phyloP scores from a whole-genome alignment of 64 coral and sea anemone genomes.

The Stichodactyla mertensii region DNA sequence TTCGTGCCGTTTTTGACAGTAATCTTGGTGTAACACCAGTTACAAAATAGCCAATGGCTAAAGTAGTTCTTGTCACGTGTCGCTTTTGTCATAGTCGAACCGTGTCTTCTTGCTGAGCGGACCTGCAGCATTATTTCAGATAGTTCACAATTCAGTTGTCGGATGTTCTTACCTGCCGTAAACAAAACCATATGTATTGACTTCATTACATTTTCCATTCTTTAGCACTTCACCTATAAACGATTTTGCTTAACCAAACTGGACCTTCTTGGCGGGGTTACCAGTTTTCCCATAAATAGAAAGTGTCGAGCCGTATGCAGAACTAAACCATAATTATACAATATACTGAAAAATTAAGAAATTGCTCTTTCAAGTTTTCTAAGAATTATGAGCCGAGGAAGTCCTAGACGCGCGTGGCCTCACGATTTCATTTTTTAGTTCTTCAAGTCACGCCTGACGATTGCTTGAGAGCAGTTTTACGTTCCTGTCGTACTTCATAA shows the following conservation, averaged over 20 bases:
- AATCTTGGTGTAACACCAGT: background rate
- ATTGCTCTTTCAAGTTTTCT: background rate
- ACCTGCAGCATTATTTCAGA: background rate
- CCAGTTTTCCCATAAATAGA: background rate
- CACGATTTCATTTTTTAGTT: background rate
- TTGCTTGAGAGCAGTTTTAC: background rate
- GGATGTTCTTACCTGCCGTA: background rate
- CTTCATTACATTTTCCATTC: background rate
- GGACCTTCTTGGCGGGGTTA: background rate
- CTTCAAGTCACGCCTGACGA: background rate
- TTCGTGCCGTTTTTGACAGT: background rate
- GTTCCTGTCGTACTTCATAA: background rate
- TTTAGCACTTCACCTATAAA: background rate
- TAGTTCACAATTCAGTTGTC: background rate
- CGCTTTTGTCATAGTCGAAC: background rate
- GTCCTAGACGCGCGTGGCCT: background rate
- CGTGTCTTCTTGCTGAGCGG: background rate
- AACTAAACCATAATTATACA: background rate
- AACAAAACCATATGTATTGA: background rate
- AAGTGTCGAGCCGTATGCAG: background rate
- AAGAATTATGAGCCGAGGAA: background rate
- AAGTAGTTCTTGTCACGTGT: slow-evolving; percentile 2
- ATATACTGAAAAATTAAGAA: background rate
- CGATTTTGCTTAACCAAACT: background rate
- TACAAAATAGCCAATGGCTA: slow-evolving; percentile 3